A percentile compares a stretch with the other conserved stretches of the same genome.
Conservation (phyloP, 2,797 vertebrate species). For the Pangasius sanitwongsei region DNA sequence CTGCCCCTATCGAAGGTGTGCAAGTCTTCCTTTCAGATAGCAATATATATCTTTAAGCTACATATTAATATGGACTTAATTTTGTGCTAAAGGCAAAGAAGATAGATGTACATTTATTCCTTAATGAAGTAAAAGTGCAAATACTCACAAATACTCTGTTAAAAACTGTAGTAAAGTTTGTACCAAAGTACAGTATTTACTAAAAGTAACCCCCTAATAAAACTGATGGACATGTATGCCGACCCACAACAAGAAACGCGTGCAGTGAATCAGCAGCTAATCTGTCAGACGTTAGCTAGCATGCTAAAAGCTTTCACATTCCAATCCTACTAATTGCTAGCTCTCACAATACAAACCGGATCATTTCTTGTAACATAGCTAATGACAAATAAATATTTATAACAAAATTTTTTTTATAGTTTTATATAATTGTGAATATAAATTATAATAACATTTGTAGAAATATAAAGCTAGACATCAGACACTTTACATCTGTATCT, state of each 20-base stretch:
- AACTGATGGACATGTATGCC: background rate
- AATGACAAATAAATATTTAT: too few species aligned
- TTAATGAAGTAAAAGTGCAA: background rate
- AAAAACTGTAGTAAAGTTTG: background rate
- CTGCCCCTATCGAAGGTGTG: constrained; percentile 3
- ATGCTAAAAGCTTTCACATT: background rate
- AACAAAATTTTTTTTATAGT: too few species aligned
- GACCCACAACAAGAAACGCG: background rate
- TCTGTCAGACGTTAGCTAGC: background rate
- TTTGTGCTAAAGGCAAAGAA: background rate
- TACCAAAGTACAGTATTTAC: background rate
- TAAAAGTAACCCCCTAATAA: background rate
- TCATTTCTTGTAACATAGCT: too few species aligned
- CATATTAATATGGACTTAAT: background rate
- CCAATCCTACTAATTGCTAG: background rate
- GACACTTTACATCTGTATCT: background rate
- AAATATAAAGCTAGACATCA: too few species aligned
- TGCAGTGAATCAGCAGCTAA: background rate
- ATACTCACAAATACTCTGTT: background rate
- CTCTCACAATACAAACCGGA: too few species aligned
- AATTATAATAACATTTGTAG: too few species aligned
- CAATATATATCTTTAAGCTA: background rate
- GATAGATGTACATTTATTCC: background rate
- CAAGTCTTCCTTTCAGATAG: background rate
- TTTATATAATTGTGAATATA: too few species aligned